Evolutionary conservation across 2,113 vertebrate species (phyloP).

Genomic region (Muntiacus muntjak): DNA sequence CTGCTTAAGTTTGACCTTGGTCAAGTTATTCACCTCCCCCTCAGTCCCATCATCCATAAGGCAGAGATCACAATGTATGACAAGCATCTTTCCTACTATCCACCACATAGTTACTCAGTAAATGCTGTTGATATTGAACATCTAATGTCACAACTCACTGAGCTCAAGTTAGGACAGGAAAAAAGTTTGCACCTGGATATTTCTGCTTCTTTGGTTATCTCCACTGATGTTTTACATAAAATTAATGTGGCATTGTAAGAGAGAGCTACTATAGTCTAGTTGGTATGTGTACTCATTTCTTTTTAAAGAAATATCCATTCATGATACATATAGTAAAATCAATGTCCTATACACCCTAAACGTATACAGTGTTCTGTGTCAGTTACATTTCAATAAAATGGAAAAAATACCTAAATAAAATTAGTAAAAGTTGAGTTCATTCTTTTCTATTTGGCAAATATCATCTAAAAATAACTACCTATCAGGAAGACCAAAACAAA

Average conservation of each 20-base stretch:
- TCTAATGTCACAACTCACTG: neutral
- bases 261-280: neutral
- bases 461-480: neutral
- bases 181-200: neutral
- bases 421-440: neutral
- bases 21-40: neutral
- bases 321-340: neutral
- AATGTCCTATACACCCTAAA: neutral
- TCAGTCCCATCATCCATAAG: neutral
- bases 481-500: neutral
- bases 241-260: neutral
- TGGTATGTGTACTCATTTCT: neutral
- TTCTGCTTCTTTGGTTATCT: neutral
- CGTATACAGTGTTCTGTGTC: neutral
- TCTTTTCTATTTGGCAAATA: neutral
- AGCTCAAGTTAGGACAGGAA: neutral
- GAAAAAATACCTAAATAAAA: neutral
- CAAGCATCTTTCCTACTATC: neutral
- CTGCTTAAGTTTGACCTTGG: neutral
- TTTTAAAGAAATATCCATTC: neutral
- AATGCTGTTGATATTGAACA: neutral
- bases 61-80: neutral
- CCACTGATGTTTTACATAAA: neutral
- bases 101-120: fast-evolving
- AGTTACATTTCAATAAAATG: neutral